Evolutionary conservation across 1,140 invertebrate species (phyloP).

Genomic region (Tribolium madens): DNA sequence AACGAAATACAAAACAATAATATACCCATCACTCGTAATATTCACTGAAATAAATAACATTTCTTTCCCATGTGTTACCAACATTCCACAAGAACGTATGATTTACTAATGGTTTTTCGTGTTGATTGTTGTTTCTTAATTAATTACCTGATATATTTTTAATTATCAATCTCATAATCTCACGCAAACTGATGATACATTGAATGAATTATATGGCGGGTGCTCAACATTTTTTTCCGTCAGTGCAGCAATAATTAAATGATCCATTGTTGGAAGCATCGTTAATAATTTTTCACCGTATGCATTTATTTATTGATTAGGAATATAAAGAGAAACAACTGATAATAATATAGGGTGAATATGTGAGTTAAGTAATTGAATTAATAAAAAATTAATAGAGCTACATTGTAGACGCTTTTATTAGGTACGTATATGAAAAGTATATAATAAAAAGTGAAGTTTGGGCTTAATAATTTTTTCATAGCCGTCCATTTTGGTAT

Average conservation of each 20-base stretch:
- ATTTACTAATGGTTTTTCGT: slow-evolving; percentile 45
- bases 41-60: too few relatives aligned
- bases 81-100: not conserved
- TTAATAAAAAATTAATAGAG: slow-evolving; percentile 27
- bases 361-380: slow-evolving; percentile 23
- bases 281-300: slow-evolving; percentile 13
- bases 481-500: slow-evolving; percentile 40
- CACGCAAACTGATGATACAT: slow-evolving; percentile 28
- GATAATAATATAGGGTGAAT: not conserved
- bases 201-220: not conserved
- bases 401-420: slow-evolving; percentile 22
- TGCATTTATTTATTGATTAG: slow-evolving; percentile 36
- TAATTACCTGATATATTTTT: slow-evolving; percentile 45
- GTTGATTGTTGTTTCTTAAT: slow-evolving; percentile 39
- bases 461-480: slow-evolving; percentile 42
- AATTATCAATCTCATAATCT: slow-evolving; percentile 37
- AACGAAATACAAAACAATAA: too few relatives aligned
- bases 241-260: not conserved
- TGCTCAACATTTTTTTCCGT: not conserved
- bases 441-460: slow-evolving; percentile 31
- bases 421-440: slow-evolving; percentile 11
- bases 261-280: not conserved
- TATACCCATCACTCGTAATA: too few relatives aligned
- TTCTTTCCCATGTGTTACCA: slow-evolving; percentile 5
- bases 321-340: not conserved